These are phyloP conservation scores for Arctopsyche grandis DNA, from an alignment of 1,140 invertebrate genomes.

Conservation along the genomic window DNA sequence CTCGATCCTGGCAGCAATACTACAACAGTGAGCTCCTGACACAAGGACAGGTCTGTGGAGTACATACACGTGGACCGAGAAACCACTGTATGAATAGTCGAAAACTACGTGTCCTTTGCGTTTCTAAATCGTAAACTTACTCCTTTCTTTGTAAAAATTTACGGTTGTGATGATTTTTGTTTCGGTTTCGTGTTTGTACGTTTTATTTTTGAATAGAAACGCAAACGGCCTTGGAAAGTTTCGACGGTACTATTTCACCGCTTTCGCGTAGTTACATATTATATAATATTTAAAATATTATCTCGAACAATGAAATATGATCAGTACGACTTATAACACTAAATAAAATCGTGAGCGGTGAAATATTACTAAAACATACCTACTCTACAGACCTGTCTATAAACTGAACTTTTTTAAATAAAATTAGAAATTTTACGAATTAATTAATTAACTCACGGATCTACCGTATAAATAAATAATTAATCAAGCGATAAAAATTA, in stretches of 20 bases:
- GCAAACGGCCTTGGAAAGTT: not conserved
- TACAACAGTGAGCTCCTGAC: slow-evolving; percentile 76
- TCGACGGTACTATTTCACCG: not conserved
- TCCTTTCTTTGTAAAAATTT: slow-evolving; percentile 8
- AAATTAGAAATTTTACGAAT: not conserved
- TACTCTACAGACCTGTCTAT: slow-evolving; percentile 34
- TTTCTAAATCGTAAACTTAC: not conserved
- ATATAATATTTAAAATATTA: not conserved
- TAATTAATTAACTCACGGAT: not conserved
- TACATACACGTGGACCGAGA: slow-evolving; percentile 89
- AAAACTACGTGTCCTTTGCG: not conserved
- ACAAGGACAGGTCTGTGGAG: slow-evolving; percentile 86
- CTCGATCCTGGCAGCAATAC: slow-evolving; percentile 68
- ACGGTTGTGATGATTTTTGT: slow-evolving; percentile 6
- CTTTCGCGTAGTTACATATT: not conserved
- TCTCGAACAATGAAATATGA: not conserved
- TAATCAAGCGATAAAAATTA: slow-evolving; percentile 14
- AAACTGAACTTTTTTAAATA: slow-evolving; percentile 1
- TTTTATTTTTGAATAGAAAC: not conserved
- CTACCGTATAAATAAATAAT: not conserved
- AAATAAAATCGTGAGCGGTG: not conserved
- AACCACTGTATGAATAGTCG: slow-evolving; percentile 80
- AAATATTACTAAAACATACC: not conserved
- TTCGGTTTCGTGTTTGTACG: not conserved
- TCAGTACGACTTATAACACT: slow-evolving; percentile 1